phyloP scores from a whole-genome alignment of 2,888 invertebrate species.

The Pinctada fucata region DNA sequence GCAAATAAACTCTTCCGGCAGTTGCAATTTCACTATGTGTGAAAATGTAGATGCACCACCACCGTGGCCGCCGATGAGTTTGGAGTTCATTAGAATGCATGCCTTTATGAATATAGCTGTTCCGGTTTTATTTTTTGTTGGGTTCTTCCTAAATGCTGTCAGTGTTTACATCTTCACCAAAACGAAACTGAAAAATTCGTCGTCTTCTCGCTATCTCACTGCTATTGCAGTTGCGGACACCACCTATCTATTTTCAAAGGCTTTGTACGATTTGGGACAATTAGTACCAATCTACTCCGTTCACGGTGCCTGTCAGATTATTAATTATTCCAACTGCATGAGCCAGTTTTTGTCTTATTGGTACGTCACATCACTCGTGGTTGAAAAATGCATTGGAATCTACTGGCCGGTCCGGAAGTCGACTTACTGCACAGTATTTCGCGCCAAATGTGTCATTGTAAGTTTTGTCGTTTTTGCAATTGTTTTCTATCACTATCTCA shows the following conservation, averaged over 20 bases:
- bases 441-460: conserved; percentile 70
- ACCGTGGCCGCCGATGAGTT: background rate
- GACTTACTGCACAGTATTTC: conserved; percentile 68
- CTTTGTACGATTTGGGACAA: conserved; percentile 69
- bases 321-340: conserved; percentile 82
- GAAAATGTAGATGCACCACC: no score
- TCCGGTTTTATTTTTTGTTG: conserved; percentile 84
- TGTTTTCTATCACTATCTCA: conserved; percentile 66
- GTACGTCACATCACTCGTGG: conserved; percentile 62
- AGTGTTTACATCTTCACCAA: conserved; percentile 86
- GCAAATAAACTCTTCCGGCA: background rate
- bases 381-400: conserved; percentile 65
- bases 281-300: conserved; percentile 53
- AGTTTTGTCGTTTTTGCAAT: conserved; percentile 58
- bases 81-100: background rate
- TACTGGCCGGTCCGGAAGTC: conserved; percentile 63
- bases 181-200: conserved; percentile 85
- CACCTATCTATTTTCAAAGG: conserved; percentile 83
- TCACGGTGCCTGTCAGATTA: conserved; percentile 84
- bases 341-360: conserved; percentile 65
- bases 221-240: conserved; percentile 88
- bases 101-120: conserved; percentile 81
- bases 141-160: conserved; percentile 86
- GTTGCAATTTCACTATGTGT: background rate
- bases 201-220: conserved; percentile 87